Base-by-base conservation (phyloP, 2,888 invertebrate species). In the Cinara cedri region DNA sequence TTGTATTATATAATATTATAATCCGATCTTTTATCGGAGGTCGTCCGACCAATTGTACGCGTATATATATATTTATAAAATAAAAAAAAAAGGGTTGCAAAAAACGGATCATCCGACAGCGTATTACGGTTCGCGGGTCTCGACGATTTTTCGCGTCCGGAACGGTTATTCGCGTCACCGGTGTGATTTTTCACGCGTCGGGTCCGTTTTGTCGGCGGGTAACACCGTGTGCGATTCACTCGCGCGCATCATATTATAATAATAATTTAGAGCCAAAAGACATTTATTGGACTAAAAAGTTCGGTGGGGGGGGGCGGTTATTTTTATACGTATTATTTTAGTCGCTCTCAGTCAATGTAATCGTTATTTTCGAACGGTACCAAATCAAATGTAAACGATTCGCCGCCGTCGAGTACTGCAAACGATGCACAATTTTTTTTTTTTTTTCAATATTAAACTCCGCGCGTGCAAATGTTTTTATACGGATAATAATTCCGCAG, bases 311-410 rank as follows among this genome's bases (percentile, higher is more conserved):
- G n/a, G n/a, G n/a, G n/a, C 16, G 44, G n/a, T 24, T 14, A 24
- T 49, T 42, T 16, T n/a, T n/a, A 24, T 63, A 26, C n/a, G n/a
- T 75, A 54, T 54, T 54, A 19, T 54, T 34, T 21, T 14, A 16
- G 46, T 60, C 21, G 14, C 14, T 21, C n/a, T 63, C 1, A 8
- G 26, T 3, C 46, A 8, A 14, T 71, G n/a, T 1, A 13, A 14
- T 14, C 34, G 8, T 13, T 42, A 55, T 34, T 34, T 6, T 3
- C 21, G 24, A 21, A 6, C 68, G 16, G 57, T 16, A 21, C 44
- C 44, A 16, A 75, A 65, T 75, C 65, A 65, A 65, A 75, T 24
- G 65, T 75, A 54, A 75, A 75, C 54, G 74, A 75, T 75, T 75
- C 13, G 46, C 42, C 60, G 62, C 11, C n/a, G n/a, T 9, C 19